Conservation (phyloP, 2,113 vertebrate species). For the Corythornis vintsioides region DNA sequence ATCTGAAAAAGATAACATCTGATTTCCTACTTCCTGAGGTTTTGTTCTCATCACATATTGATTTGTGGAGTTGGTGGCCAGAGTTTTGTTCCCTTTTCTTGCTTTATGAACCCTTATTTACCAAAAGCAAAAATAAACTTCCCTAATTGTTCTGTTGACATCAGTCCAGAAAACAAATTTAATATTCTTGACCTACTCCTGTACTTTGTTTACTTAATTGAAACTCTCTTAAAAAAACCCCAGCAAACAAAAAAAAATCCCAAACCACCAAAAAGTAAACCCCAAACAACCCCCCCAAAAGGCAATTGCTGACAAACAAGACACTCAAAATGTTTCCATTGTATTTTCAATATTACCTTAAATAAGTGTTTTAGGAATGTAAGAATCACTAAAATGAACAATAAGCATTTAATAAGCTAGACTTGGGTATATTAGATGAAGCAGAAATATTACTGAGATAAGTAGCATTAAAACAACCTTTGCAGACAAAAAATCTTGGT, state of each 20-base stretch:
- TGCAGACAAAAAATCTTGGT: background rate
- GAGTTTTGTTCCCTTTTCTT: background rate
- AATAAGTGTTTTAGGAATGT: background rate
- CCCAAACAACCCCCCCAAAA: background rate
- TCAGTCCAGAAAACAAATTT: background rate
- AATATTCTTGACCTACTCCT: background rate
- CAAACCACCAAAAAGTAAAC: background rate
- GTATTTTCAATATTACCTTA: background rate
- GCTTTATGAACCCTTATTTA: background rate
- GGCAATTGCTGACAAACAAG: background rate
- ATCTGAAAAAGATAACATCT: background rate
- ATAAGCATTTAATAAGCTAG: background rate
- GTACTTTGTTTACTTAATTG: background rate
- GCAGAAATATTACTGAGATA: background rate
- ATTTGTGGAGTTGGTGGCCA: background rate
- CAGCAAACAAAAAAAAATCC: background rate
- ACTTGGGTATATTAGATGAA: background rate
- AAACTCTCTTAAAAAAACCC: background rate
- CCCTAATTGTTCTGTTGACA: background rate
- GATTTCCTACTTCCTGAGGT: background rate
- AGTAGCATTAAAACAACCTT: background rate
- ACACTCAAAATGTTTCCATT: background rate
- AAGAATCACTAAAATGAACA: background rate
- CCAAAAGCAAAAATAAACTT: background rate
- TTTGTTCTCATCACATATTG: background rate